A percentile compares a stretch with the other conserved stretches of the same genome.
phyloP scores from a whole-genome alignment of 37 sponge, comb jelly and placozoan species.

The Geodia barretti region DNA sequence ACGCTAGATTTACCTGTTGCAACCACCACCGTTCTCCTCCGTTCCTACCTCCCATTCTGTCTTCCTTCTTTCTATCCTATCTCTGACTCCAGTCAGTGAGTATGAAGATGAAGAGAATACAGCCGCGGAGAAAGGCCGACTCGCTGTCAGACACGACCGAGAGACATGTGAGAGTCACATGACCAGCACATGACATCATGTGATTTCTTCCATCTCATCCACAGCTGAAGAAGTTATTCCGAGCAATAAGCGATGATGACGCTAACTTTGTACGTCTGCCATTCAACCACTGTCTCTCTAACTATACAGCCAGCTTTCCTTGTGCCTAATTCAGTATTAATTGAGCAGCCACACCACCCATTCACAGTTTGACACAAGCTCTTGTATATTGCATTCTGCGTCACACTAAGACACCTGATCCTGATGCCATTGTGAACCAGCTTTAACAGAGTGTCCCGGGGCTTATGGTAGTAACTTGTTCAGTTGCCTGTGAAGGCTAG shows the following conservation, averaged over 20 bases:
- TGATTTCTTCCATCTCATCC: neutral
- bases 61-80: neutral
- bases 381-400: too few relatives aligned
- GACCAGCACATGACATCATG: neutral
- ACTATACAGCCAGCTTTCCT: neutral
- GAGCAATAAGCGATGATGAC: slow-evolving; percentile 67
- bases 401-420: too few relatives aligned
- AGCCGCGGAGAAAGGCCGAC: slow-evolving; percentile 14
- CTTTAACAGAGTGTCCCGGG: too few relatives aligned
- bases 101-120: slow-evolving; percentile 13
- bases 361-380: too few relatives aligned
- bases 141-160: slow-evolving; percentile 11
- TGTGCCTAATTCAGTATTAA: neutral
- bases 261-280: slow-evolving; percentile 25
- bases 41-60: neutral
- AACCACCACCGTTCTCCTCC: neutral
- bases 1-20: too few relatives aligned
- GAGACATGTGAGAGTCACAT: slow-evolving; percentile 12
- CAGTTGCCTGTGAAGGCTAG: too few relatives aligned
- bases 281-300: too few relatives aligned
- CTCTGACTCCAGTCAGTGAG: neutral
- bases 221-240: slow-evolving; percentile 58
- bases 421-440: too few relatives aligned
- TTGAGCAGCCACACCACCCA: neutral
- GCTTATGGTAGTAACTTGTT: too few relatives aligned